Conservation (phyloP, 1,140 invertebrate genomes). For the Chelonus insularis region DNA sequence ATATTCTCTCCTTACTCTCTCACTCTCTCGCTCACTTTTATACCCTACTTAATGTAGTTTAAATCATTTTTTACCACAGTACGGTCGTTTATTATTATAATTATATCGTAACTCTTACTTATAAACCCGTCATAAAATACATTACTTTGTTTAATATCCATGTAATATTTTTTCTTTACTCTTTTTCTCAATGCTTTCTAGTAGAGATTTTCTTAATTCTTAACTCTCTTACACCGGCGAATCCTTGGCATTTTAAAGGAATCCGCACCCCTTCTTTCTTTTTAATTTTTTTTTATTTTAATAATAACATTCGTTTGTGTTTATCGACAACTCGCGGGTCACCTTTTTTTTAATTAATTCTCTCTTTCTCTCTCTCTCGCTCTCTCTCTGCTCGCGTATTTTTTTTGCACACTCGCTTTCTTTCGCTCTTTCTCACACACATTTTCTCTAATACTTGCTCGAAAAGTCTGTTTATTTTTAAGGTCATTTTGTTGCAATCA, state of each 20-base stretch:
- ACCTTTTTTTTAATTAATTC: no score
- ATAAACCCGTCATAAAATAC: conserved; percentile 60
- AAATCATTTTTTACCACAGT: conserved; percentile 36
- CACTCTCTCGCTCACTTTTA: conserved; percentile 19
- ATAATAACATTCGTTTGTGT: background rate
- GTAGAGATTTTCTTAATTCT: conserved; percentile 14
- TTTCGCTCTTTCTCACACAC: conserved; percentile 12
- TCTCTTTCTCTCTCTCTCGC: no score
- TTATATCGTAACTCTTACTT: conserved; percentile 57
- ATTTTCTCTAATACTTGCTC: background rate
- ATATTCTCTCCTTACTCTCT: conserved; percentile 17
- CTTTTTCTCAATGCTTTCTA: conserved; percentile 15
- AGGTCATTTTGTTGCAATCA: background rate
- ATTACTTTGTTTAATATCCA: conserved; percentile 49
- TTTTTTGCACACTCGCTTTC: background rate
- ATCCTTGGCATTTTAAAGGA: conserved; percentile 2
- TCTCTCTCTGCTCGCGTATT: no score
- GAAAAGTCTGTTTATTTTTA: conserved; percentile 4
- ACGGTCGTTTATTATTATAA: conserved; percentile 44
- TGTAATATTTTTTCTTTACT: conserved; percentile 33
- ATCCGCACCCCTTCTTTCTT: conserved; percentile 1
- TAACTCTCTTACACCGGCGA: conserved; percentile 7
- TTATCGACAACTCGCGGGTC: no score
- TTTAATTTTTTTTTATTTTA: background rate
- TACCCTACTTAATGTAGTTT: conserved; percentile 34